These are phyloP conservation scores for Dorcus parallelipipedus DNA, from an alignment of 2,888 invertebrate genomes.

Conservation along the genomic window DNA sequence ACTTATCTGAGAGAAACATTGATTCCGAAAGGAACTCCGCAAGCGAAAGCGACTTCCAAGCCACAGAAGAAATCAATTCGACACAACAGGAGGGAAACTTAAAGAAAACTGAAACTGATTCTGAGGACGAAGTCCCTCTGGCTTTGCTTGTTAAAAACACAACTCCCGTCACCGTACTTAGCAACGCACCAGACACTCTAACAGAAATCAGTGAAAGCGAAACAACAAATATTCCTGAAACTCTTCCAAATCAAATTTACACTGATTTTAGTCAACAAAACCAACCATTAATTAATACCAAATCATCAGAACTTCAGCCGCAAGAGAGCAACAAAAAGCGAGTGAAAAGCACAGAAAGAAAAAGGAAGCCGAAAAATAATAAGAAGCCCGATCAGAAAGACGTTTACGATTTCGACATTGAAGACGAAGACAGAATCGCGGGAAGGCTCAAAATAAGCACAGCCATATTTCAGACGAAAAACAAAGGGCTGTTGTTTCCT, in stretches of 20 bases:
- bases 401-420: background rate
- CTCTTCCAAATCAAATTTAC: too few relatives aligned
- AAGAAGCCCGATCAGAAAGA: background rate
- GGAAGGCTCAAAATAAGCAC: slow-evolving; percentile 15
- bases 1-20: background rate
- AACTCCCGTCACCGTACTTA: too few relatives aligned
- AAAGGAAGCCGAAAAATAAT: background rate
- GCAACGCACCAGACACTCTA: too few relatives aligned
- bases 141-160: slow-evolving; percentile 11
- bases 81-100: too few relatives aligned
- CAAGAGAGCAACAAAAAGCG: background rate
- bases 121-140: slow-evolving; percentile 35
- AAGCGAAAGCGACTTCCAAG: background rate
- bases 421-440: slow-evolving; percentile 2
- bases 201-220: too few relatives aligned
- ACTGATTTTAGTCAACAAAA: too few relatives aligned
- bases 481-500: background rate
- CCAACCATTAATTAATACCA: too few relatives aligned
- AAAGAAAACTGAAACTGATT: slow-evolving; percentile 23
- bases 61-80: background rate
- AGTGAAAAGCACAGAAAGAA: background rate
- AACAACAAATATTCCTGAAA: too few relatives aligned
- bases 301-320: background rate
- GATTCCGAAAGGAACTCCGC: background rate
- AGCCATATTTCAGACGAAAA: slow-evolving; percentile 15